Base-by-base conservation (phyloP, 2,797 vertebrate species). In the Argentina silus region DNA sequence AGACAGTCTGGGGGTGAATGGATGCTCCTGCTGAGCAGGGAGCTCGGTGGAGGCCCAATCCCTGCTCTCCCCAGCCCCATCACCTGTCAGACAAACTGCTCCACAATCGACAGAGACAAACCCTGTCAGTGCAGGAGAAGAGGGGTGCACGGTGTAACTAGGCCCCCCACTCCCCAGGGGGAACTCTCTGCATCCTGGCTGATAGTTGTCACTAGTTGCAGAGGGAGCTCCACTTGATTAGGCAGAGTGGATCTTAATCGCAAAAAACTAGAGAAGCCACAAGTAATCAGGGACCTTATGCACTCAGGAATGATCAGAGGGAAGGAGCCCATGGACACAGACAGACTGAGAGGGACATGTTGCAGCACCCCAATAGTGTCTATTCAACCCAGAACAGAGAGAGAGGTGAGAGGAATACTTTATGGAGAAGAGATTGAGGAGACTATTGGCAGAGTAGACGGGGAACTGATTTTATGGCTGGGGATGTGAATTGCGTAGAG, bases 41-140 rank as follows among this genome's bases (percentile, higher is more conserved):
- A 67, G 69, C 73, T 61, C 45, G 62, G 23, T 27, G 56, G 66
- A 77, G 57, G 23, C 61, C 75, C 73, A 42, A 17, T 68, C 69
- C 72, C 75, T 48, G 50, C 67, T n/a, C 67, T 15, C 27, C 51
- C 8, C 45, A 51, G 27, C 14, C 67, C 72, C 79, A 57, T 76
- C 65, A 79, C 72, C 83, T 78, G 79, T 87, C 87, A 86, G 72
- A 17, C 23, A 42, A 2, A 51, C 11, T 19, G 67, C 57, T 5
- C 73, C 77, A 50, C 84, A 78, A 92, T 92, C 74, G 83, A 63
- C 81, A 62, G n/a, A 83, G 91, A 93, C 92, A 91, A 85, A 86
- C 89, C 75, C 73, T 80, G 67, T 89, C 82, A 88, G 86, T 76
- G 88, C 74, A 55, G 69, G 63, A 70, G 66, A 57, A 17, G 77